Conservation (phyloP, 2,888 invertebrate genomes). For the Cacoxenus indagator region DNA sequence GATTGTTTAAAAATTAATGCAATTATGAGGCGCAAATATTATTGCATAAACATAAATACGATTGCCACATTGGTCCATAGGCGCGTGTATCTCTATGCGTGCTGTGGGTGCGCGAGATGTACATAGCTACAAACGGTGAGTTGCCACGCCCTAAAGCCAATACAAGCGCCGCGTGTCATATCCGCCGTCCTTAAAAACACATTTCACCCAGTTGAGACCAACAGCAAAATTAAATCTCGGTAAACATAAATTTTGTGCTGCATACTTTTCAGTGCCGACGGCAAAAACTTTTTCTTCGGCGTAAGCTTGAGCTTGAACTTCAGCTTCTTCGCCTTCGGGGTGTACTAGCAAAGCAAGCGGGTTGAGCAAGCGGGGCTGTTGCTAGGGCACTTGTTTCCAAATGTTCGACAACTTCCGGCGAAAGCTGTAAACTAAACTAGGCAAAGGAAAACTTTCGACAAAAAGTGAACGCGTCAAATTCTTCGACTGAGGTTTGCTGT, state of each 20-base stretch:
- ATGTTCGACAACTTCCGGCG: constrained; percentile 13
- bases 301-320: too few species aligned
- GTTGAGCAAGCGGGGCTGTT: not conserved
- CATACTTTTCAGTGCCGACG: constrained; percentile 12
- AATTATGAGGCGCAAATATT: constrained; percentile 68
- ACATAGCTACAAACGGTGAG: not conserved
- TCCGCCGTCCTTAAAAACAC: not conserved
- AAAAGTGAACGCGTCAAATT: not conserved
- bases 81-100: not conserved
- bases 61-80: not conserved
- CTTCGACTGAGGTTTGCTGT: not conserved
- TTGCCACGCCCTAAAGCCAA: not conserved
- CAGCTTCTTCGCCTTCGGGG: not conserved
- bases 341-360: not conserved
- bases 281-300: not conserved
- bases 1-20: constrained; percentile 67
- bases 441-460: not conserved
- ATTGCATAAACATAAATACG: constrained; percentile 61
- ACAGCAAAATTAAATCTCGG: not conserved
- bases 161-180: not conserved
- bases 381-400: not conserved
- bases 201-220: not conserved
- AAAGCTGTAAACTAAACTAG: not conserved
- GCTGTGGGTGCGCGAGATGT: too few species aligned
- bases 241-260: constrained; percentile 14